These are phyloP conservation scores for Pomatostomus ruficeps DNA, from an alignment of 2,113 vertebrate species.

Conservation along the genomic window DNA sequence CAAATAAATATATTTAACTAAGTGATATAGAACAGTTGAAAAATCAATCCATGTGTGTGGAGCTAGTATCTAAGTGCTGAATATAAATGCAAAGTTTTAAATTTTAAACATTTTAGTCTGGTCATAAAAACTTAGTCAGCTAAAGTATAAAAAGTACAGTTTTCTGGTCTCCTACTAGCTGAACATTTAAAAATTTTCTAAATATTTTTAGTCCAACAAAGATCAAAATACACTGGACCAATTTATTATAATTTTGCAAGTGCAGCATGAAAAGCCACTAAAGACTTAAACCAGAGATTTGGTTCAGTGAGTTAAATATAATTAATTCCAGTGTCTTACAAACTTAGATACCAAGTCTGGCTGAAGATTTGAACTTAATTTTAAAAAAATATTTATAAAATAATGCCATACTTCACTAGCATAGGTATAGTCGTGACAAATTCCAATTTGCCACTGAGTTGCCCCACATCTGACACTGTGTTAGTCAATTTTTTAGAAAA, in stretches of 20 bases:
- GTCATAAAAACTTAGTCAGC: not conserved
- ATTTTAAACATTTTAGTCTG: not conserved
- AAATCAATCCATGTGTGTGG: not conserved
- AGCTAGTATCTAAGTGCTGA: not conserved
- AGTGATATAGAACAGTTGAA: not conserved
- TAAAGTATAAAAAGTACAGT: not conserved
- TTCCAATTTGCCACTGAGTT: not conserved
- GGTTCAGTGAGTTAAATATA: not conserved
- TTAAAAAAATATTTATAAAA: not conserved
- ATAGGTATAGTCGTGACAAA: not conserved
- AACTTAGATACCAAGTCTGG: not conserved
- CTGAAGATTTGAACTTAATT: not conserved
- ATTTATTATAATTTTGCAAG: not conserved
- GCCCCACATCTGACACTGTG: not conserved
- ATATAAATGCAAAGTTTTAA: not conserved
- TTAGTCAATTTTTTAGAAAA: not conserved
- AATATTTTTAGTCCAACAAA: not conserved
- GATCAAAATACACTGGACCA: not conserved
- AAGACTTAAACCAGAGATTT: not conserved
- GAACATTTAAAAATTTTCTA: not conserved
- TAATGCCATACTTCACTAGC: not conserved
- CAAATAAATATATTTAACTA: not conserved
- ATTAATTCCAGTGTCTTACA: not conserved
- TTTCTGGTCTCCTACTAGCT: not conserved
- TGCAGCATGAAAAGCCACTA: not conserved